Conservation (phyloP, 2,888 invertebrate species). For the Lycophotia porphyrea region DNA sequence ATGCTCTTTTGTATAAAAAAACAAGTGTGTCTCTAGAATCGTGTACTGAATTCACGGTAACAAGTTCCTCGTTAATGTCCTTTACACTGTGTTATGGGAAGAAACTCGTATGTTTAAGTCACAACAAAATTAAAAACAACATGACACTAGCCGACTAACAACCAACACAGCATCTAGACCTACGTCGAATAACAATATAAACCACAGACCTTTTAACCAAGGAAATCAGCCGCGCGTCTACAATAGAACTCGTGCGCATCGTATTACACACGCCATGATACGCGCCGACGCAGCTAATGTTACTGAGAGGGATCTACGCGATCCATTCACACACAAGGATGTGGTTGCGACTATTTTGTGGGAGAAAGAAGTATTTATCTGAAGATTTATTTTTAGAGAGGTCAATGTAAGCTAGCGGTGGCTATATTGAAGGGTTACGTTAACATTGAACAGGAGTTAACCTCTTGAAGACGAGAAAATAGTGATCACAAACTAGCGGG, state of each 20-base stretch:
- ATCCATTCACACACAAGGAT: conserved; percentile 76
- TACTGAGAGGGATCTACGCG: conserved; percentile 74
- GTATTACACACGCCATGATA: conserved; percentile 62
- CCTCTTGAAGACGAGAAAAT: neutral
- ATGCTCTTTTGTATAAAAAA: neutral
- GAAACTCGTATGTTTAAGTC: neutral
- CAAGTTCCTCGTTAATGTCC: neutral
- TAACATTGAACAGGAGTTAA: neutral
- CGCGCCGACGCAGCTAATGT: conserved; percentile 68
- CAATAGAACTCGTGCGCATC: conserved; percentile 62
- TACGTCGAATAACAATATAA: conserved; percentile 54
- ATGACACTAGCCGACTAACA: neutral
- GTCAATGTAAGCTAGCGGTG: neutral
- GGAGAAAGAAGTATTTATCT: conserved; percentile 49
- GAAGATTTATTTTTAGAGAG: conserved; percentile 20
- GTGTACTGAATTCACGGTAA: too few relatives aligned
- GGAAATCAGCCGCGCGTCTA: conserved; percentile 58
- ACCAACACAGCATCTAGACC: neutral
- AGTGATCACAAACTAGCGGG: neutral
- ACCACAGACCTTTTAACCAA: conserved; percentile 62
- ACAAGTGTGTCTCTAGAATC: neutral
- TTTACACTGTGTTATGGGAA: neutral
- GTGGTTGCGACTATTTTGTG: conserved; percentile 68
- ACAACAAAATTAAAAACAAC: neutral
- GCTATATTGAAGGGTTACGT: neutral